These are phyloP conservation scores for Eretmocerus hayati DNA, from an alignment of 2,888 invertebrate genomes.

Conservation along the genomic window DNA sequence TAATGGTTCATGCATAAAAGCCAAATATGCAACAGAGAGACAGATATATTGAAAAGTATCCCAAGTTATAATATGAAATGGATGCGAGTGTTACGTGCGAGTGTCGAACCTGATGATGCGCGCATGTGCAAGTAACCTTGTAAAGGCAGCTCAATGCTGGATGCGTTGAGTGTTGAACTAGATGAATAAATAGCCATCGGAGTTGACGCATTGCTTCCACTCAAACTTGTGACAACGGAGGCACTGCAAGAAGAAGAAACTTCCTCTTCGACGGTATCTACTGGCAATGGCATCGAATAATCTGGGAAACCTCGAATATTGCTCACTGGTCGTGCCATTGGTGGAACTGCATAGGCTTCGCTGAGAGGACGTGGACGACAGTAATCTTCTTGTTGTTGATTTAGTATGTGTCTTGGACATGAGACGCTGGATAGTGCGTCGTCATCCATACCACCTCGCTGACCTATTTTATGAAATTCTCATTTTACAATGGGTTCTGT, in stretches of 20 bases:
- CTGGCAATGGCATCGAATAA: slow-evolving; percentile 27
- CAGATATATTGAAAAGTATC: too few relatives aligned
- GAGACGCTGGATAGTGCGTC: too few relatives aligned
- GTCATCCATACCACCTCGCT: neutral
- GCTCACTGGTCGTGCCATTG: slow-evolving; percentile 49
- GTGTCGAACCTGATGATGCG: slow-evolving; percentile 40
- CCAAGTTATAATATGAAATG: too few relatives aligned
- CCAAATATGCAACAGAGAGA: too few relatives aligned
- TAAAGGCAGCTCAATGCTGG: slow-evolving; percentile 34
- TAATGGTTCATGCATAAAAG: too few relatives aligned
- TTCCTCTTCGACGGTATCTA: neutral
- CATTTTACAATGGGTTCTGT: too few relatives aligned
- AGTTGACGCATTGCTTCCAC: neutral
- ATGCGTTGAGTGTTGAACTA: slow-evolving; percentile 26
- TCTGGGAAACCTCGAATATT: slow-evolving; percentile 21
- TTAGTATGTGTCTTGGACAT: too few relatives aligned
- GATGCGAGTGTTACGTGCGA: too few relatives aligned
- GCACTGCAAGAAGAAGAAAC: too few relatives aligned
- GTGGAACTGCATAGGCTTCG: slow-evolving; percentile 49
- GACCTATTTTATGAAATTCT: too few relatives aligned
- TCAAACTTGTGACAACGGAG: too few relatives aligned
- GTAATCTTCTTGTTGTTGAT: slow-evolving; percentile 40
- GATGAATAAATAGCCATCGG: slow-evolving; percentile 23
- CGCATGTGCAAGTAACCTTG: slow-evolving; percentile 50
- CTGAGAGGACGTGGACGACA: slow-evolving; percentile 47